Percentiles rank a stretch among this genome's conserved stretches.
These are phyloP conservation scores for Hydrochoerus hydrochaeris DNA, from an alignment of 2,113 vertebrate genomes.

Conservation along the genomic window DNA sequence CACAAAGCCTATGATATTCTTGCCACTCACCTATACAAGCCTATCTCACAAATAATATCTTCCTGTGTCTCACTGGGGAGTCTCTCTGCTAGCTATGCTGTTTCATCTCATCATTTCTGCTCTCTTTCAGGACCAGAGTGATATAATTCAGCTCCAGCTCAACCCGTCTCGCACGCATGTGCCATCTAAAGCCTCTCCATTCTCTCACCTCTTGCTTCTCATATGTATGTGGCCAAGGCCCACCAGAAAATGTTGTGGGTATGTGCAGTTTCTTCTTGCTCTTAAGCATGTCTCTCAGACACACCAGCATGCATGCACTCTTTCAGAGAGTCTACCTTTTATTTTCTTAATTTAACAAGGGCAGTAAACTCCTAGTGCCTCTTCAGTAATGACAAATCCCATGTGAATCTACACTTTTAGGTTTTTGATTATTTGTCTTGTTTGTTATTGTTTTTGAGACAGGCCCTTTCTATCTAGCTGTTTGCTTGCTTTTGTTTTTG, in stretches of 20 bases:
- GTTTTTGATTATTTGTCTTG: no score
- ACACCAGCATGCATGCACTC: rapidly evolving
- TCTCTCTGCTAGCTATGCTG: neutral
- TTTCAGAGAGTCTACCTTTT: neutral
- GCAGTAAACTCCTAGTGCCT: neutral
- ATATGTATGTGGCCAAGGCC: neutral
- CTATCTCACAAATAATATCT: neutral
- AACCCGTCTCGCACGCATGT: neutral
- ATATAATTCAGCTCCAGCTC: neutral
- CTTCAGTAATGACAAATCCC: neutral
- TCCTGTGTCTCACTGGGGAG: neutral
- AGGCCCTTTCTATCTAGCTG: neutral
- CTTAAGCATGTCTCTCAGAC: neutral
- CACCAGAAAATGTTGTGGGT: neutral
- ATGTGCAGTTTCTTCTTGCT: neutral
- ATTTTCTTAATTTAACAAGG: neutral
- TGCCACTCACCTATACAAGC: neutral
- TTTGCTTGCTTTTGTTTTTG: neutral
- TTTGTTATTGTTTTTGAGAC: neutral
- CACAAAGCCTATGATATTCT: neutral
- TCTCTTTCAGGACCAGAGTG: neutral
- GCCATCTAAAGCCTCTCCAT: neutral
- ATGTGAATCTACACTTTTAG: neutral
- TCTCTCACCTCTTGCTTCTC: neutral
- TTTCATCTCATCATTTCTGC: neutral